phyloP scores from a whole-genome alignment of 1,140 invertebrate species.

The Diploscapter pachys region DNA sequence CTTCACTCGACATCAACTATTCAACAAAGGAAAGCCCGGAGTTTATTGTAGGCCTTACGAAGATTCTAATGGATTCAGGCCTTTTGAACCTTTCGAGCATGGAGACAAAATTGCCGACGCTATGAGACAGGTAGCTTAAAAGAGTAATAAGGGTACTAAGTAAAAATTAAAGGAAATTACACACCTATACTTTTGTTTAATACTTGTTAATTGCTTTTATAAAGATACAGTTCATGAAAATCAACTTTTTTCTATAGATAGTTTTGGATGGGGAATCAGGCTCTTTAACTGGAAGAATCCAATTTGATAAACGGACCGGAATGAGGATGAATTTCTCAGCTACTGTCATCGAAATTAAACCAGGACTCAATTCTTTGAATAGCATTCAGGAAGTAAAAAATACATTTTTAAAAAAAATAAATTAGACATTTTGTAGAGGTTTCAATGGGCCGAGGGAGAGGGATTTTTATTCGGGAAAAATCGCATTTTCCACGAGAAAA shows the following conservation, averaged over 20 bases:
- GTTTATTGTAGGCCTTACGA: constrained; percentile 15
- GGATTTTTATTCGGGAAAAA: constrained; percentile 23
- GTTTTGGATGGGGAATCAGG: constrained; percentile 34
- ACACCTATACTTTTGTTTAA: too few species aligned
- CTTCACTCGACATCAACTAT: constrained; percentile 37
- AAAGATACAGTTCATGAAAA: too few species aligned
- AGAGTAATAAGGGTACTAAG: too few species aligned
- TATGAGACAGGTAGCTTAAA: constrained; percentile 36
- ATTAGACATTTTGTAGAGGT: constrained; percentile 21
- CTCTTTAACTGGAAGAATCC: constrained; percentile 53
- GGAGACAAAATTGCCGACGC: constrained; percentile 47
- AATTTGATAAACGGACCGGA: constrained; percentile 50
- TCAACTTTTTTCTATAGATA: not conserved
- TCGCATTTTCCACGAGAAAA: constrained; percentile 18
- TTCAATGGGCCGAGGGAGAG: constrained; percentile 33
- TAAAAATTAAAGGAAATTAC: too few species aligned
- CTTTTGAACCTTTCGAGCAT: constrained; percentile 56
- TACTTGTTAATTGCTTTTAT: too few species aligned
- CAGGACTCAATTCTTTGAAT: constrained; percentile 22
- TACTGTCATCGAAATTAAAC: constrained; percentile 28
- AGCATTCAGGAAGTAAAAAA: constrained; percentile 28
- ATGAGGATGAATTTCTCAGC: constrained; percentile 51
- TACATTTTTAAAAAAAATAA: not conserved
- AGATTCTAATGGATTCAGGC: constrained; percentile 46
- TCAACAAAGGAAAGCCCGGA: constrained; percentile 43